phyloP scores from a whole-genome alignment of 2,797 vertebrate genomes.

The Poecilia gillii region DNA sequence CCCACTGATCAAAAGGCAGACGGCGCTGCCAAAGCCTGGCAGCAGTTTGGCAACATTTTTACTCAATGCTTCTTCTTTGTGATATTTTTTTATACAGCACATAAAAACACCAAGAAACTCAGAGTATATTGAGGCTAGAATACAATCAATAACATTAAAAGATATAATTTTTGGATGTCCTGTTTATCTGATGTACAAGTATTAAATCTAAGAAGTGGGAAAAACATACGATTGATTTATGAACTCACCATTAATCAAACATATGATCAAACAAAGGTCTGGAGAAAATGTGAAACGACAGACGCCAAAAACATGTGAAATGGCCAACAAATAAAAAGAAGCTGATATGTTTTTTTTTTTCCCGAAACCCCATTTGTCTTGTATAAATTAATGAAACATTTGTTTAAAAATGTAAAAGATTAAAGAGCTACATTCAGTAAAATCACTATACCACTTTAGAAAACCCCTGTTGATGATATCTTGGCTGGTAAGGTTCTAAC shows the following conservation, averaged over 20 bases:
- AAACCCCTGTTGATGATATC: background rate
- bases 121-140: background rate
- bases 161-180: background rate
- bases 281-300: background rate
- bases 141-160: background rate
- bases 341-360: no score
- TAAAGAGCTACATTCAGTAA: background rate
- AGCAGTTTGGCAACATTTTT: background rate
- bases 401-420: background rate
- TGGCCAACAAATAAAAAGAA: background rate
- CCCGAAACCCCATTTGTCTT: no score
- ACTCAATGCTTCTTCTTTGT: no score
- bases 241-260: background rate
- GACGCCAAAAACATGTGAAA: background rate
- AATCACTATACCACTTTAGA: background rate
- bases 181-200: background rate
- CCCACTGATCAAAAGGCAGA: slow-evolving; percentile 7
- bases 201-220: background rate
- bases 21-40: background rate
- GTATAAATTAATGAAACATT: background rate
- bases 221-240: background rate
- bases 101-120: background rate
- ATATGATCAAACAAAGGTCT: background rate
- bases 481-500: background rate
- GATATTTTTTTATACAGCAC: background rate